Evolutionary conservation across 2,888 invertebrate genomes (phyloP), one percentile per base, ranked within the genome.

Genomic region (Meta bourneti): DNA sequence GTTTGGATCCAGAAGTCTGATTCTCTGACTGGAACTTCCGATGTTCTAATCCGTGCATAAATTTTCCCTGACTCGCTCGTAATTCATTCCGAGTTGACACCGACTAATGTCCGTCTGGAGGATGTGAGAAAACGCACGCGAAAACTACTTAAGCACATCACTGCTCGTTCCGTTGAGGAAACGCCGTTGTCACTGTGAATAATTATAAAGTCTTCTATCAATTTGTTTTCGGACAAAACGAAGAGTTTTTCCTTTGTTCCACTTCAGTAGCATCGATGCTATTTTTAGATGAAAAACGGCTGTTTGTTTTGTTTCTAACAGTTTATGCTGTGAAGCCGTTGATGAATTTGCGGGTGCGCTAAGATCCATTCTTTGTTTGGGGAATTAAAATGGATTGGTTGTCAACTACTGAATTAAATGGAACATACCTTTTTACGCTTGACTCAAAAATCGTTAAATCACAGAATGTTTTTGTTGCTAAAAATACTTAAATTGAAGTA

Each of bases 101-200:
- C 77, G 49, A 16, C 49, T 77, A 8, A 19, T 19, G 16, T 52
- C 34, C 79, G 7, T 61, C 34, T 79, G 79, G 7, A 8, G 61
- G 61, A 61, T 34, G 34, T 20, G 61, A 34, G 20, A 54, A 79
- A 61, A 34, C n/a, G 19, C 79, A 79, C 79, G 79, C 79, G 16
- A 79, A 13, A 11, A 7, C 79, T 54, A 61, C 61, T 61, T 79
- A 34, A 8, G 61, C 54, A 34, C 54, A 13, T 20, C 61, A 19
- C 20, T 16, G 48, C 34, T 34, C 8, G 49, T 77, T 54, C 79
- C 79, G 79, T 61, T 20, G 54, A 79, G 79, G 79, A 79, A 79
- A 20, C 54, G 2, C 34, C 49, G 48, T 61, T 61, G 61, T 61
- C 61, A 61, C 61, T 61, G 61, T 61, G 61, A 61, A 61, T 61